These are phyloP conservation scores for Linnaemya tessellans DNA, from an alignment of 2,888 invertebrate species.

Conservation along the genomic window DNA sequence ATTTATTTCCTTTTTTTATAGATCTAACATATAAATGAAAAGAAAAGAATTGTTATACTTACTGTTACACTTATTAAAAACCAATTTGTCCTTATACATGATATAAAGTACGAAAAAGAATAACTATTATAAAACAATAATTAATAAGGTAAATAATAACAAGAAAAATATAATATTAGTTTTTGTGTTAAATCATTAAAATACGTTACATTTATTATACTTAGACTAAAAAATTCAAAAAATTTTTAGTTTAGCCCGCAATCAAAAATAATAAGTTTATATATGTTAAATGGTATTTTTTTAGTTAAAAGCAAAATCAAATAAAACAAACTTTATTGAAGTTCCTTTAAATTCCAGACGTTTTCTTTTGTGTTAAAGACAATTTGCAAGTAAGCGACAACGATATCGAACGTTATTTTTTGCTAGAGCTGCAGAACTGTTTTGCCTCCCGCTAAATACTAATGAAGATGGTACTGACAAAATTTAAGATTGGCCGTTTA, in stretches of 20 bases:
- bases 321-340: slow-evolving; percentile 57
- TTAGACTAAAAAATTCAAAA: slow-evolving; percentile 20
- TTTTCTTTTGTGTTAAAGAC: not conserved
- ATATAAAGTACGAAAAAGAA: slow-evolving; percentile 32
- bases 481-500: no score
- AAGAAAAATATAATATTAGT: slow-evolving; percentile 40
- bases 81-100: slow-evolving; percentile 60
- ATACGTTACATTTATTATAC: slow-evolving; percentile 49
- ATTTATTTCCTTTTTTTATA: slow-evolving; percentile 46
- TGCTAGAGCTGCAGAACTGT: no score
- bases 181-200: slow-evolving; percentile 56
- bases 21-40: slow-evolving; percentile 49
- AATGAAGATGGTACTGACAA: no score
- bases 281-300: slow-evolving; percentile 54
- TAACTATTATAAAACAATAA: slow-evolving; percentile 29
- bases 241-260: slow-evolving; percentile 14
- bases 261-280: slow-evolving; percentile 38
- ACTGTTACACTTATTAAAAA: slow-evolving; percentile 59
- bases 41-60: slow-evolving; percentile 58
- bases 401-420: no score
- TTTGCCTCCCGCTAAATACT: no score
- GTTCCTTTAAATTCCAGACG: slow-evolving; percentile 55
- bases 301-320: slow-evolving; percentile 55
- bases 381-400: no score
- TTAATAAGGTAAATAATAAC: slow-evolving; percentile 13